Conservation (phyloP, 2,113 vertebrate genomes). For the Pantherophis guttatus region DNA sequence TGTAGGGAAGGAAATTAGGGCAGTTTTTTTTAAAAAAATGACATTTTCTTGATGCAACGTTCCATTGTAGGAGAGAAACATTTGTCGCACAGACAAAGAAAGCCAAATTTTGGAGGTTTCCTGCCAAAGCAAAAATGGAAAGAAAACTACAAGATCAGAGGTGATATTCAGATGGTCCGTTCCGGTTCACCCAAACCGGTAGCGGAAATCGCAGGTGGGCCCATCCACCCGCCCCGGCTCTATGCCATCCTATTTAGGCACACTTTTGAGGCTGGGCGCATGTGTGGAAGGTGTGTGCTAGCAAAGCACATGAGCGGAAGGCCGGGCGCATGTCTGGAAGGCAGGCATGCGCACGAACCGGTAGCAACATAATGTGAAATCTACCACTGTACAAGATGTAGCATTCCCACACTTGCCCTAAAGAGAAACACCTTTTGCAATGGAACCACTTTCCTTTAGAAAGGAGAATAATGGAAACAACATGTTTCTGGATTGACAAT, state of each 20-base stretch:
- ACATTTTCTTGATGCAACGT: background rate
- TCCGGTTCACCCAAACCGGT: too few species aligned
- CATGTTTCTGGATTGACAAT: background rate
- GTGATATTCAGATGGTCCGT: too few species aligned
- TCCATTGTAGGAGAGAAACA: background rate
- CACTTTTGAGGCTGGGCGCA: too few species aligned
- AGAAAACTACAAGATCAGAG: background rate
- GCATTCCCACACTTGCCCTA: background rate
- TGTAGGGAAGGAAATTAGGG: background rate
- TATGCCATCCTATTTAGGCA: too few species aligned
- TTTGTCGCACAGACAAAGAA: background rate
- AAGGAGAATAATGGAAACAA: background rate
- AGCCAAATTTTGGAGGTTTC: background rate
- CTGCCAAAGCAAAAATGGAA: background rate
- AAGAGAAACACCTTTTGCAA: background rate
- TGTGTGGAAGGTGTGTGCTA: too few species aligned
- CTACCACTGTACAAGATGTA: background rate
- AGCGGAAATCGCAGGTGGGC: too few species aligned
- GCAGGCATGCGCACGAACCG: too few species aligned
- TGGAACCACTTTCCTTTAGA: background rate
- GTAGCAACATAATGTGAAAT: too few species aligned
- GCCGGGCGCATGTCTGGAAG: too few species aligned
- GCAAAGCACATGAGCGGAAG: too few species aligned
- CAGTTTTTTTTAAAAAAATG: background rate
- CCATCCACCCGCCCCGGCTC: too few species aligned